phyloP scores from a whole-genome alignment of 2,113 vertebrate genomes.

The Hemicordylus capensis region DNA sequence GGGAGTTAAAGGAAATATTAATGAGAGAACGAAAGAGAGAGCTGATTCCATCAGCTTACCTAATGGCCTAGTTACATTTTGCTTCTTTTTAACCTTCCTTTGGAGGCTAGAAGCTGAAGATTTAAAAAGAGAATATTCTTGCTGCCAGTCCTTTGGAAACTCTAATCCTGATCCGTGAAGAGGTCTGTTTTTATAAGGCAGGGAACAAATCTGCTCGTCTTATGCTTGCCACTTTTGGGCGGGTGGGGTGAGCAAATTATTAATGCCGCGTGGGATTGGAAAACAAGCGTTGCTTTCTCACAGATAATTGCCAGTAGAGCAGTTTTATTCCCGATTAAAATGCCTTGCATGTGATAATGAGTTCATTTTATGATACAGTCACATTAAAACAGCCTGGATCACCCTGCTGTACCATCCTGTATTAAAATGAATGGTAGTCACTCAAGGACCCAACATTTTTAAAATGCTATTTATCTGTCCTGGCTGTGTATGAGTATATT shows the following conservation, averaged over 20 bases:
- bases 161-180: slow-evolving; percentile 31
- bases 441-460: not conserved
- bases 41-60: slow-evolving; percentile 31
- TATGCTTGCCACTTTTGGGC: not conserved
- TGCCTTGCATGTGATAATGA: not conserved
- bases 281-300: slow-evolving; percentile 31
- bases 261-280: not conserved
- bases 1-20: not conserved
- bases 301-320: slow-evolving; percentile 8
- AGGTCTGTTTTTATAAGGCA: slow-evolving; percentile 28
- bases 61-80: slow-evolving; percentile 28
- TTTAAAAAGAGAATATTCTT: slow-evolving; percentile 12
- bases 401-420: slow-evolving; percentile 18
- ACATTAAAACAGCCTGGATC: not conserved
- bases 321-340: slow-evolving; percentile 26
- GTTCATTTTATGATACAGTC: not conserved
- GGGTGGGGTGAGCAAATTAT: slow-evolving; percentile 23
- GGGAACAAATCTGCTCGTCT: slow-evolving; percentile 37
- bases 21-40: not conserved
- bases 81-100: not conserved
- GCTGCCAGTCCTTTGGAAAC: slow-evolving; percentile 38
- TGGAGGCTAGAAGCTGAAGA: not conserved
- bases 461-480: not conserved
- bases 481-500: no score
- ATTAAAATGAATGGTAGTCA: not conserved